A percentile compares a stretch with the other conserved stretches of the same genome.
Evolutionary conservation across 2,113 vertebrate species (phyloP).

Genomic region (Chunga burmeisteri): DNA sequence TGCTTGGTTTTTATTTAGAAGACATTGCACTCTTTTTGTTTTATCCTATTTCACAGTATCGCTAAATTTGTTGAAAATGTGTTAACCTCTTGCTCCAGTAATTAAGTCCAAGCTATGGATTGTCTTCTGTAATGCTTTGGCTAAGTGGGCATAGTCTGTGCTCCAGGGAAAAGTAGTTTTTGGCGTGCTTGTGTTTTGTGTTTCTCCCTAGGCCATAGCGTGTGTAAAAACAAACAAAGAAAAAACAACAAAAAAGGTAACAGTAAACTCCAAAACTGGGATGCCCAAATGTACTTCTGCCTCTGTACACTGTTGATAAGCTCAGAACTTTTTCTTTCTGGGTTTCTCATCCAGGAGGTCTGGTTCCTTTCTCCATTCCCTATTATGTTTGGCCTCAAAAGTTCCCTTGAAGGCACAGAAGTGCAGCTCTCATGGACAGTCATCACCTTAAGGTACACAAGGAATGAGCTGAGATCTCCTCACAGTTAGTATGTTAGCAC

Average conservation of each 20-base stretch:
- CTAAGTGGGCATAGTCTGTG: neutral
- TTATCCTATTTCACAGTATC: neutral
- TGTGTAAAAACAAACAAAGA: neutral
- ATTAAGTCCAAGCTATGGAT: neutral
- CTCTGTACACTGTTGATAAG: neutral
- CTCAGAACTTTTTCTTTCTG: neutral
- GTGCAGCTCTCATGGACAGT: neutral
- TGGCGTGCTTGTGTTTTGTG: neutral
- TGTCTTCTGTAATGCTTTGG: neutral
- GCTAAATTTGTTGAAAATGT: neutral
- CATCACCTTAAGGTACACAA: rapidly evolving
- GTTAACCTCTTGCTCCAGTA: neutral
- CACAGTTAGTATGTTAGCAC: neutral
- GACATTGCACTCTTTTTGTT: neutral
- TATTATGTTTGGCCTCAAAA: neutral
- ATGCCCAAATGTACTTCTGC: neutral
- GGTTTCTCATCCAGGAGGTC: neutral
- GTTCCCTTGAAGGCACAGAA: neutral
- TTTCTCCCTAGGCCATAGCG: neutral
- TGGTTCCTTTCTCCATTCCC: neutral
- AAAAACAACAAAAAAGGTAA: no score
- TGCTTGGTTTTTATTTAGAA: neutral
- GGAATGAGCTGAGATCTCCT: neutral
- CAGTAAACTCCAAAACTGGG: neutral
- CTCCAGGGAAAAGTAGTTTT: neutral